Percentiles rank a stretch among this genome's conserved stretches.
Evolutionary conservation across 1,140 invertebrate genomes (phyloP).

Genomic region (Drosophila athabasca): DNA sequence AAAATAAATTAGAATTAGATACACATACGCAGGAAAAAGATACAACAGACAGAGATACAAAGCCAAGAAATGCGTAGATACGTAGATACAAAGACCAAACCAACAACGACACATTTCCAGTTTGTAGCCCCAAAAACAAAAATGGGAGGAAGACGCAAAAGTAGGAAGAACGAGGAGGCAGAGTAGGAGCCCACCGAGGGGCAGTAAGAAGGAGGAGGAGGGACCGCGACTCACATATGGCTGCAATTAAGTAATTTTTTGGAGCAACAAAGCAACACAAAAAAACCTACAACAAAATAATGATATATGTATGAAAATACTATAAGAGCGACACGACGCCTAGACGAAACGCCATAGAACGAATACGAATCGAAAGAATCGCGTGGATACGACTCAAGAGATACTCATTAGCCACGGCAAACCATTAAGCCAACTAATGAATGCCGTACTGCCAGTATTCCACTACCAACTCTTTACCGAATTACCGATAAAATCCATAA

Average conservation of each 20-base stretch:
- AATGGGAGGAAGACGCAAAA: no score
- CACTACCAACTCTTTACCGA: no score
- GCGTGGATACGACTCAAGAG: no score
- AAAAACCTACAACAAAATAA: slow-evolving; percentile 27
- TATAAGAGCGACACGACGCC: slow-evolving; percentile 40
- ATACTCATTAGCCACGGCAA: no score
- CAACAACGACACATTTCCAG: slow-evolving; percentile 72
- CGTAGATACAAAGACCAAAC: slow-evolving; percentile 22
- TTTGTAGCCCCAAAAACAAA: slow-evolving; percentile 23
- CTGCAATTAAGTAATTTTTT: slow-evolving; percentile 79
- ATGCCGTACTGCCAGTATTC: no score
- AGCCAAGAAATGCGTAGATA: slow-evolving; percentile 68
- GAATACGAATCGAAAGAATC: slow-evolving; percentile 23
- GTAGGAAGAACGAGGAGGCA: not conserved
- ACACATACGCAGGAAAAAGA: slow-evolving; percentile 33
- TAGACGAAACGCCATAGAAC: slow-evolving; percentile 19
- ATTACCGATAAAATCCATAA: no score
- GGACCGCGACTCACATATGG: slow-evolving; percentile 59
- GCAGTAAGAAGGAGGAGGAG: not conserved
- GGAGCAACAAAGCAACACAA: slow-evolving; percentile 50
- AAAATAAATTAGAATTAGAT: slow-evolving; percentile 80
- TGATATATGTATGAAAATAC: slow-evolving; percentile 45
- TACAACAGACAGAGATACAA: slow-evolving; percentile 35
- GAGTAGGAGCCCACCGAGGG: not conserved
- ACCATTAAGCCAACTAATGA: not conserved